These are phyloP conservation scores for Oppia nitens DNA, from an alignment of 1,140 invertebrate species.

Conservation along the genomic window DNA sequence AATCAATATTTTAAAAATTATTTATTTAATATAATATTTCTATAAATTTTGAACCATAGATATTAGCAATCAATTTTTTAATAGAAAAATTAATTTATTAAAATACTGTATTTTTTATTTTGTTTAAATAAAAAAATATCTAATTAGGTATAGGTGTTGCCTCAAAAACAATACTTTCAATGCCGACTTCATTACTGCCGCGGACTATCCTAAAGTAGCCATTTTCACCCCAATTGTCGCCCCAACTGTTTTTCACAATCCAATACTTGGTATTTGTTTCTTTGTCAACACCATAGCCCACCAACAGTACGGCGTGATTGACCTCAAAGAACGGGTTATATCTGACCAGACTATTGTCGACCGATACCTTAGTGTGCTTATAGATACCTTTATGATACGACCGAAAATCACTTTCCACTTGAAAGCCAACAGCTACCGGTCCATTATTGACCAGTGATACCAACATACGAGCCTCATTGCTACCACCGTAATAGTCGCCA, in stretches of 20 bases:
- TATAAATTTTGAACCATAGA: too few relatives aligned
- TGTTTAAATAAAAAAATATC: too few relatives aligned
- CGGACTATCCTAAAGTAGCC: conserved; percentile 30
- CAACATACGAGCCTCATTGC: conserved; percentile 37
- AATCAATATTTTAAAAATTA: too few relatives aligned
- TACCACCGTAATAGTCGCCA: conserved; percentile 35
- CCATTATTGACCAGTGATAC: conserved; percentile 33
- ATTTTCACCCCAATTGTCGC: conserved; percentile 31
- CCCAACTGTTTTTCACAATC: conserved; percentile 87
- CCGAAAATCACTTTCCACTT: conserved; percentile 33
- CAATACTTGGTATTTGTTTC: conserved; percentile 46
- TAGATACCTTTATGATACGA: conserved; percentile 32
- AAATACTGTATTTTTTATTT: too few relatives aligned
- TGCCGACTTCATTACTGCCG: conserved; percentile 32
- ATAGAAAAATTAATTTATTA: too few relatives aligned
- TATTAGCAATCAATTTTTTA: too few relatives aligned
- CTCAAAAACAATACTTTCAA: conserved; percentile 26
- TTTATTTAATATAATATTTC: too few relatives aligned
- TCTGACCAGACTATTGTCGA: conserved; percentile 24
- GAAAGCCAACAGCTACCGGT: conserved; percentile 36
- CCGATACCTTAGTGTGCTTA: conserved; percentile 24
- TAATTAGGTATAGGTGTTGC: conserved; percentile 24
- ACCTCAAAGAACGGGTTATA: conserved; percentile 29
- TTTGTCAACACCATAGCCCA: conserved; percentile 35
- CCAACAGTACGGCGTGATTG: conserved; percentile 36